phyloP scores from a whole-genome alignment of 2,888 invertebrate species.

The Ormyrus pomaceus region DNA sequence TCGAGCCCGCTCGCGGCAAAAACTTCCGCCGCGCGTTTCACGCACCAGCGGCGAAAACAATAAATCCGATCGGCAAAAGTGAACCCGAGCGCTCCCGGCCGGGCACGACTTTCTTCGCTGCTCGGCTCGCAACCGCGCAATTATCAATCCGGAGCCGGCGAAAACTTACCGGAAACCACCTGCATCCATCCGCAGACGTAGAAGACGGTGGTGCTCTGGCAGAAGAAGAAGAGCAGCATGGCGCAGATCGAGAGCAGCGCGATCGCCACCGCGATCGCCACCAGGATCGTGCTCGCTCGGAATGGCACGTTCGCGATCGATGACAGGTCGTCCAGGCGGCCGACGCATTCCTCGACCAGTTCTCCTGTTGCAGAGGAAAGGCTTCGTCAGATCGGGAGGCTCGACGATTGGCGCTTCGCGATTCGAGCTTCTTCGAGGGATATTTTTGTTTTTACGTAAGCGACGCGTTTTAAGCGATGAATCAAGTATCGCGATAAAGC shows the following conservation, averaged over 20 bases:
- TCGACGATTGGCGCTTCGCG: too few relatives aligned
- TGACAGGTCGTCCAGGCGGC: constrained; percentile 88
- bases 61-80: neutral
- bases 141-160: neutral
- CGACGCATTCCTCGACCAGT: constrained; percentile 88
- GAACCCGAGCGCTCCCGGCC: neutral
- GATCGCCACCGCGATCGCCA: constrained; percentile 89
- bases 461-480: too few relatives aligned
- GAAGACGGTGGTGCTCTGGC: constrained; percentile 93
- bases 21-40: neutral
- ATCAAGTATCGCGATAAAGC: too few relatives aligned
- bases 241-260: constrained; percentile 91
- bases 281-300: constrained; percentile 91
- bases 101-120: neutral
- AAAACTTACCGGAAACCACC: constrained; percentile 89
- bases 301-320: constrained; percentile 90
- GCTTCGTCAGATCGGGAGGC: too few relatives aligned
- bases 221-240: constrained; percentile 94
- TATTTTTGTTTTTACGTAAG: too few relatives aligned
- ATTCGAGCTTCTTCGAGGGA: too few relatives aligned
- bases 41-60: neutral
- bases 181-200: constrained; percentile 97
- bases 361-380: constrained; percentile 77
- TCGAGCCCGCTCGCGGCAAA: neutral
- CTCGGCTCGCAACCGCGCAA: too few relatives aligned